Conservation (phyloP, 2,113 vertebrate genomes). For the Oryctolagus cuniculus region mOryCun1.1 NC_091432.1:127838501-127839000, state of each 20-base stretch:
- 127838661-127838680: not conserved
- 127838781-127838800: not conserved
- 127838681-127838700: not conserved
- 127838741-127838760: not conserved
- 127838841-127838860: not conserved
- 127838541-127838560: not conserved
- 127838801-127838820: not conserved
- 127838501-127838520: not conserved
- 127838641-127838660: not conserved
- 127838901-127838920: not conserved
- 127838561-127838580: not conserved
- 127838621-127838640: not conserved
- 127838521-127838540: not conserved
- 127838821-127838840: not conserved
- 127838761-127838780: not conserved
- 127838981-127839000: not conserved
- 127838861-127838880: not conserved
- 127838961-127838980: not conserved
- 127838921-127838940: conserved; percentile 11
- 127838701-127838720: not conserved
- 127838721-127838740: not conserved
- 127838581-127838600: not conserved
- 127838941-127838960: not conserved
- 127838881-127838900: not conserved
- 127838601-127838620: not conserved